Evolutionary conservation across 2,888 invertebrate species (phyloP), one percentile per base, ranked within the genome.

Genomic region (Microdon myrmicae): DNA sequence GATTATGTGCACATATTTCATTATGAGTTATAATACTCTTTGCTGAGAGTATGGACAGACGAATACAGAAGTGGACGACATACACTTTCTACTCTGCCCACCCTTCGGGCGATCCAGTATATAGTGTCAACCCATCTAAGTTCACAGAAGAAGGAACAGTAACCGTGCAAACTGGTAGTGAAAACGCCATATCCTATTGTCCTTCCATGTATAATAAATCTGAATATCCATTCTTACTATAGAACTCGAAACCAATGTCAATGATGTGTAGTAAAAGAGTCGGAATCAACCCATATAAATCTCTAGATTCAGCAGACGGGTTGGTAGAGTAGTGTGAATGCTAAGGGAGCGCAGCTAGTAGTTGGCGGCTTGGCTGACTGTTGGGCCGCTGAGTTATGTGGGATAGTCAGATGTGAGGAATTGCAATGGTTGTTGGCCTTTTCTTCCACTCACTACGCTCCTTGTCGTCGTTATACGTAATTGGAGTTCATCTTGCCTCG

Each of bases 1-100:
- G 64, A 64, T 64, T 64, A 64, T 64, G 53, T 58, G 51, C 64
- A 45, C 64, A 64, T 64, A 64, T 64, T 64, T 64, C 58, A 64
- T 64, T 58, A 58, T 64, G 64, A 58, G 64, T 64, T 64, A 64
- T 64, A 64, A 64, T 64, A 58, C 58, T 58, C 51, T 41, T 32
- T 38, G 45, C 45, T 39, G 61, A 51, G 61, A 56, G 45, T 64
- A 45, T 51, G 56, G 49, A 38, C 39, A 61, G 31, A 39, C 19
- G 29, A 32, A 38, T 26, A 26, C 3, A 14, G 44, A 55, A 39
- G 26, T 38, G 28, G 39, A 47, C 22, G 35, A 43, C 20, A n/a
- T n/a, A n/a, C n/a, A n/a, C n/a, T n/a, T n/a, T n/a, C n/a, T n/a
- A n/a, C n/a, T n/a, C n/a, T n/a, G n/a, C n/a, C n/a, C n/a, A n/a